phyloP scores from a whole-genome alignment of 2,113 vertebrate species.

The Coregonus clupeaformis region DNA sequence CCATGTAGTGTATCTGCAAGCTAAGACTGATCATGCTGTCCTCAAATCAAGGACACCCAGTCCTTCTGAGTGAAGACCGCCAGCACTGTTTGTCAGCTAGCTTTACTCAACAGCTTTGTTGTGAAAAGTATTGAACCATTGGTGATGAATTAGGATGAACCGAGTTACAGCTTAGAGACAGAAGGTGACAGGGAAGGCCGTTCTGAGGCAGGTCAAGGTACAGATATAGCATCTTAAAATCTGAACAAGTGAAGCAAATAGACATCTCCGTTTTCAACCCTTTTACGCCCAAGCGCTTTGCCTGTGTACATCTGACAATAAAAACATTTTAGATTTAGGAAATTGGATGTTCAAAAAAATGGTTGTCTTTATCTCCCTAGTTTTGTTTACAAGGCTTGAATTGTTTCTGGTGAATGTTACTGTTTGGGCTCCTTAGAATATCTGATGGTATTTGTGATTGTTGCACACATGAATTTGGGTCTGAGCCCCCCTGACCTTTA shows the following conservation, averaged over 20 bases:
- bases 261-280: neutral
- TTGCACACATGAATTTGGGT: neutral
- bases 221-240: neutral
- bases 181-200: neutral
- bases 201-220: neutral
- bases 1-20: neutral
- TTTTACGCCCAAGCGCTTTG: neutral
- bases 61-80: neutral
- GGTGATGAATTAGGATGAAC: neutral
- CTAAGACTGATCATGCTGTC: neutral
- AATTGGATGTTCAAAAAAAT: neutral
- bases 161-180: neutral
- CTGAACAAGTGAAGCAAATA: neutral
- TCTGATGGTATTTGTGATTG: neutral
- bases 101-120: neutral
- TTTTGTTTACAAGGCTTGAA: constrained; percentile 1
- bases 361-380: neutral
- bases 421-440: neutral
- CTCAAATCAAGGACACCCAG: neutral
- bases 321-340: neutral
- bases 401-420: constrained; percentile 2
- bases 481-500: no score
- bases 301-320: neutral
- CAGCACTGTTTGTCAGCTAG: neutral
- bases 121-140: neutral